Conservation (phyloP, 1,140 invertebrate species). For the Akabosia matsudoensis region DNA sequence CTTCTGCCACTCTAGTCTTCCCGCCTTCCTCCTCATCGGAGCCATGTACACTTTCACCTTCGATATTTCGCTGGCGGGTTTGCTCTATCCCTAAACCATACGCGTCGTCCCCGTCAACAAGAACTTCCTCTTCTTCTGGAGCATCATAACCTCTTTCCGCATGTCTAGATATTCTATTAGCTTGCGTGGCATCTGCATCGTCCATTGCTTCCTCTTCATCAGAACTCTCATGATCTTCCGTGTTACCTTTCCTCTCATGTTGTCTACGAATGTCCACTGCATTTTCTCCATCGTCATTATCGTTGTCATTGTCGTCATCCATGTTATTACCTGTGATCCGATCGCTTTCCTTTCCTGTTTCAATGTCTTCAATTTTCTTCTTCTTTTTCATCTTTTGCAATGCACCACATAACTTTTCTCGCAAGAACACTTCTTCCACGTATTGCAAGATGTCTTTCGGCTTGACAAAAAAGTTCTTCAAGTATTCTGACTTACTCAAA, state of each 20-base stretch:
- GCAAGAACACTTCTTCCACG: conserved; percentile 51
- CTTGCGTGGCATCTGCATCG: conserved; percentile 60
- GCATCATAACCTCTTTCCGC: conserved; percentile 74
- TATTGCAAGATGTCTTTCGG: conserved; percentile 61
- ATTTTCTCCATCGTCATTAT: conserved; percentile 50
- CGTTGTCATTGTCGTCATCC: conserved; percentile 51
- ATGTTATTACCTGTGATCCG: conserved; percentile 51
- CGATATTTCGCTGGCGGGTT: conserved; percentile 19
- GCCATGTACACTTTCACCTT: not conserved
- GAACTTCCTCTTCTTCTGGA: conserved; percentile 66
- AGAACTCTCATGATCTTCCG: conserved; percentile 60
- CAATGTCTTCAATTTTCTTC: conserved; percentile 23
- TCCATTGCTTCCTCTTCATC: conserved; percentile 60
- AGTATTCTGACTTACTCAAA: conserved; percentile 68
- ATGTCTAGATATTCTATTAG: conserved; percentile 58
- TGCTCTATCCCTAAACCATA: conserved; percentile 51
- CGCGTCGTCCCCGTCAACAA: conserved; percentile 42
- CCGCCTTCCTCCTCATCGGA: conserved; percentile 19
- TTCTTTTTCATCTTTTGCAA: conserved; percentile 62
- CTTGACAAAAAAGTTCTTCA: conserved; percentile 64
- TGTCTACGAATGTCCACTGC: conserved; percentile 50
- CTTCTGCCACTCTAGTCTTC: not conserved
- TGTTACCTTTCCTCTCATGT: conserved; percentile 49
- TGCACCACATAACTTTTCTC: conserved; percentile 40
- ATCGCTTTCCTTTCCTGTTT: not conserved